These are phyloP conservation scores for Orthosia gothica DNA, from an alignment of 2,888 invertebrate genomes.

Conservation along the genomic window DNA sequence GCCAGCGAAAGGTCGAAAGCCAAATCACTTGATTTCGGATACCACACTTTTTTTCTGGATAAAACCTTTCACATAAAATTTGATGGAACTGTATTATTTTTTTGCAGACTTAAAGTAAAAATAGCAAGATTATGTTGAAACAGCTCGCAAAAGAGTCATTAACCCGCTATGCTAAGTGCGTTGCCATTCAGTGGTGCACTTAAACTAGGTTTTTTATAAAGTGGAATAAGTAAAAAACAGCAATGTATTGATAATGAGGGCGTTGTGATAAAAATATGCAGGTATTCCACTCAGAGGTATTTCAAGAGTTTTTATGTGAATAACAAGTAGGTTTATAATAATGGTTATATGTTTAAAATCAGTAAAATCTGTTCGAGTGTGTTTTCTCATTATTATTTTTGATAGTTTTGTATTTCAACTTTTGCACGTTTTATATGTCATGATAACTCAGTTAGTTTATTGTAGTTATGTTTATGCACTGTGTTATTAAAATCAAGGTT, in stretches of 20 bases:
- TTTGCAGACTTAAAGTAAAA: neutral
- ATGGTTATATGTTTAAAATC: too few relatives aligned
- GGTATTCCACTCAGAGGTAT: neutral
- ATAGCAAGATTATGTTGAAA: constrained; percentile 1
- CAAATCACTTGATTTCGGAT: constrained; percentile 2
- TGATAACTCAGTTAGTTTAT: too few relatives aligned
- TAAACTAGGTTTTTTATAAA: neutral
- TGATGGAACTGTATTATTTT: neutral
- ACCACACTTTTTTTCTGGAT: neutral
- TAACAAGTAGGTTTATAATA: too few relatives aligned
- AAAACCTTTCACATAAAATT: neutral
- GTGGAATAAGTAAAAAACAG: neutral
- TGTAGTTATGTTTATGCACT: neutral
- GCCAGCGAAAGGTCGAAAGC: too few relatives aligned
- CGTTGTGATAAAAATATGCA: neutral
- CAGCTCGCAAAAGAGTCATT: constrained; percentile 9
- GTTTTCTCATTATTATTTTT: too few relatives aligned
- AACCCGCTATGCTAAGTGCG: constrained; percentile 4
- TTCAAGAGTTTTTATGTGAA: neutral
- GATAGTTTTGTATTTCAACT: too few relatives aligned
- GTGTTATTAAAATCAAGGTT: neutral
- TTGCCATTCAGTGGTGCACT: neutral
- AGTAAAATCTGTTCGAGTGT: too few relatives aligned
- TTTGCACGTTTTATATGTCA: too few relatives aligned
- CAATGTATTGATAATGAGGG: neutral